Percentiles rank a stretch among this genome's conserved stretches.
Evolutionary conservation across 1,140 invertebrate species (phyloP).

Genomic region (Tetramorium parvispinum): DNA sequence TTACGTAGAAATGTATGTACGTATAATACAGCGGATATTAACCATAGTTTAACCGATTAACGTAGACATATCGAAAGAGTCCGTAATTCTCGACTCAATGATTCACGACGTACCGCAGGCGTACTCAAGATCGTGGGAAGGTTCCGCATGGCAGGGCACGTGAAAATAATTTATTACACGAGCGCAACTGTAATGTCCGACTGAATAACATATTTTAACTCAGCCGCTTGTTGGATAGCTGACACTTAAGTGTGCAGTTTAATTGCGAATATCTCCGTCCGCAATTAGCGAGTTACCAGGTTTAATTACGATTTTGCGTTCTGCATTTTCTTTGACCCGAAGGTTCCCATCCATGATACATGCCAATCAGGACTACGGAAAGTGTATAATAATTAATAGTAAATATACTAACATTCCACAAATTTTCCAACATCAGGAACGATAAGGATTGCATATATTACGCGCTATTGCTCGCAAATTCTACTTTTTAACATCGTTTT

Average conservation of each 20-base stretch:
- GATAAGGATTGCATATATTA: not conserved
- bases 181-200: constrained; percentile 57
- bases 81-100: constrained; percentile 47
- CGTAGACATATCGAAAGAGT: constrained; percentile 47
- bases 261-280: constrained; percentile 36
- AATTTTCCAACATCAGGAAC: not conserved
- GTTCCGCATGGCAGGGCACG: constrained; percentile 63
- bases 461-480: not conserved
- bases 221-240: constrained; percentile 33
- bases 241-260: constrained; percentile 15
- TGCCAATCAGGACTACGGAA: not conserved
- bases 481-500: not conserved
- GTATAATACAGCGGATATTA: constrained; percentile 10
- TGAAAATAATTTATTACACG: constrained; percentile 68
- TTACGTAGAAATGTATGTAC: not conserved
- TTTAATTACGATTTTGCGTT: constrained; percentile 32
- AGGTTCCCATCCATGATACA: not conserved
- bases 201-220: constrained; percentile 52
- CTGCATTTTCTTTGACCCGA: not conserved
- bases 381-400: not conserved
- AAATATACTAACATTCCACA: not conserved
- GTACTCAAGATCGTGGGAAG: constrained; percentile 67
- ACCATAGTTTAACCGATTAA: constrained; percentile 18
- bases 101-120: constrained; percentile 34
- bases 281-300: constrained; percentile 25